A percentile compares a stretch with the other conserved stretches of the same genome.
These are phyloP conservation scores for Glaucopsyche alexis DNA, from an alignment of 2,888 invertebrate genomes.

Conservation along the genomic window DNA sequence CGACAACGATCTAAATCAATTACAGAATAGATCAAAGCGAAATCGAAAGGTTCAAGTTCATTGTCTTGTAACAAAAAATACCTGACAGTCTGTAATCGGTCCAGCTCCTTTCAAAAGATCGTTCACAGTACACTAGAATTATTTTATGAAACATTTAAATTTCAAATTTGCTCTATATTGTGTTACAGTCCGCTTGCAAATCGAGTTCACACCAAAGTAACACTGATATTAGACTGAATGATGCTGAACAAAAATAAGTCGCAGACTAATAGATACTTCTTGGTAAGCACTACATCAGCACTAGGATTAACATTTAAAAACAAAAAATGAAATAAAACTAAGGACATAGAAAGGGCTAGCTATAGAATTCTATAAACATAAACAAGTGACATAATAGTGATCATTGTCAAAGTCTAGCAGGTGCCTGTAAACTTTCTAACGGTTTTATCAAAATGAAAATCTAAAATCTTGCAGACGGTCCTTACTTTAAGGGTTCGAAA, in stretches of 20 bases:
- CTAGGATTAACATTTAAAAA: neutral
- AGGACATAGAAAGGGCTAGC: neutral
- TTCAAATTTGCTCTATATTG: conserved; percentile 37
- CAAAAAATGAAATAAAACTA: neutral
- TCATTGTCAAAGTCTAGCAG: neutral
- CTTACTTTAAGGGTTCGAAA: too few relatives aligned
- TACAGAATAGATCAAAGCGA: too few relatives aligned
- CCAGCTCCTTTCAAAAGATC: conserved; percentile 55
- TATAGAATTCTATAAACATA: neutral
- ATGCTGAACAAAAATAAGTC: conserved; percentile 33
- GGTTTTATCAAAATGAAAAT: too few relatives aligned
- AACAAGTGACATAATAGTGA: neutral
- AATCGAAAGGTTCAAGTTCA: neutral
- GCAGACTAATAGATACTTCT: conserved; percentile 29
- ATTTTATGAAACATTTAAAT: conserved; percentile 65
- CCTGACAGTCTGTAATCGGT: conserved; percentile 53
- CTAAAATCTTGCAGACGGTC: too few relatives aligned
- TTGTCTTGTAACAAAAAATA: conserved; percentile 40
- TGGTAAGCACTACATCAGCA: neutral
- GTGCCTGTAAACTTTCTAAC: neutral
- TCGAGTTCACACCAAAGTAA: conserved; percentile 29
- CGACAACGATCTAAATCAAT: too few relatives aligned
- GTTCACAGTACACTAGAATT: conserved; percentile 56
- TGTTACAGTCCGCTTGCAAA: conserved; percentile 32
- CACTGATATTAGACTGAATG: conserved; percentile 33